Conservation (phyloP, 2,888 invertebrate genomes). For the Caenorhabditis sp. region DNA sequence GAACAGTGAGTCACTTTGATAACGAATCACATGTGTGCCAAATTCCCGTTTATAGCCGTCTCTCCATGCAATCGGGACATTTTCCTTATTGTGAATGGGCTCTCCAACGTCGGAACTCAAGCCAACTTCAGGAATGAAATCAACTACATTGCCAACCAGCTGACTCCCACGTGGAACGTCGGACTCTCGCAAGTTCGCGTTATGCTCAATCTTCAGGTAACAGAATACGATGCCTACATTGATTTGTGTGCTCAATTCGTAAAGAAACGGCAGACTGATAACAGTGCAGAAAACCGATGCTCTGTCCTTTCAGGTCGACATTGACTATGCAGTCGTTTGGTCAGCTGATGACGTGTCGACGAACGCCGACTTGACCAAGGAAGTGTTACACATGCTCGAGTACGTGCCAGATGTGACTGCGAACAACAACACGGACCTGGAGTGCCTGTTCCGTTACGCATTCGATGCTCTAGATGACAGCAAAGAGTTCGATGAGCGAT, state of each 20-base stretch:
- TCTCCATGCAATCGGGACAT: slow-evolving; percentile 69
- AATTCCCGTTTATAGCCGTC: slow-evolving; percentile 49
- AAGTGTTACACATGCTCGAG: slow-evolving; percentile 54
- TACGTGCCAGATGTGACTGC: slow-evolving; percentile 62
- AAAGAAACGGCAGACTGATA: neutral
- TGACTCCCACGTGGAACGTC: slow-evolving; percentile 67
- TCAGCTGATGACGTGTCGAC: slow-evolving; percentile 35
- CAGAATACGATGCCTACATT: too few species aligned
- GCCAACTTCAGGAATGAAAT: slow-evolving; percentile 65
- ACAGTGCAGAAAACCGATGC: too few species aligned
- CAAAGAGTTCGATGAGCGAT: slow-evolving; percentile 52
- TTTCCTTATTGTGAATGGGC: slow-evolving; percentile 64
- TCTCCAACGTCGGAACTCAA: slow-evolving; percentile 61
- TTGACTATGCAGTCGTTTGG: slow-evolving; percentile 60
- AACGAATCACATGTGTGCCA: too few species aligned
- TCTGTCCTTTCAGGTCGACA: slow-evolving; percentile 25
- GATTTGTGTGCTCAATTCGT: too few species aligned
- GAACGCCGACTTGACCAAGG: slow-evolving; percentile 49
- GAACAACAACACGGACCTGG: slow-evolving; percentile 64
- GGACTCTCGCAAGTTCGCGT: slow-evolving; percentile 61
- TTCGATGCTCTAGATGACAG: slow-evolving; percentile 49
- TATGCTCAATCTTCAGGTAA: slow-evolving; percentile 66
- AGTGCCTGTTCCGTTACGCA: slow-evolving; percentile 69
- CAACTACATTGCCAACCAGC: slow-evolving; percentile 62
- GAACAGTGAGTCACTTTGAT: slow-evolving; percentile 33